Base-by-base conservation (phyloP, 2,888 invertebrate genomes). In the Cepaea hortensis region DNA sequence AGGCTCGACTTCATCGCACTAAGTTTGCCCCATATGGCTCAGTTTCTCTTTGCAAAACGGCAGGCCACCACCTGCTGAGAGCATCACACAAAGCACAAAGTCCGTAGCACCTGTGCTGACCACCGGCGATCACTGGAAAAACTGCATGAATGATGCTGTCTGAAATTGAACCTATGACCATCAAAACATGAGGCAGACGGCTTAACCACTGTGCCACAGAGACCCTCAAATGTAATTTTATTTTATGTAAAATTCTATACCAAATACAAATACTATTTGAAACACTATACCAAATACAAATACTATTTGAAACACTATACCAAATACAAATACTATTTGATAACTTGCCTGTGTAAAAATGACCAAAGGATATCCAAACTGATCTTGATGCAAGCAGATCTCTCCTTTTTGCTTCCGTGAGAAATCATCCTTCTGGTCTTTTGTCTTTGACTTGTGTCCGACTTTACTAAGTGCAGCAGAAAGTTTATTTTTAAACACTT, bases 301-400 rank as follows among this genome's bases (percentile, higher is more conserved):
- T 65, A 15, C 13, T 13, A 35, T 7, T 23, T n/a, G 6, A 61
- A 68, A 68, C 73, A 73, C 6, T 13, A 13, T 11, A 9, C 23
- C 23, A n/a, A 23, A 6, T 7, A 23, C 5, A n/a, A 68, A 20
- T 68, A 20, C 70, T 13, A 35, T 7, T 23, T n/a, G 6, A 61
- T 23, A 13, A 73, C 84, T 89, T 93, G 96, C 96, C 95, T 98
- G 97, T 68, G 97, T 96, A 95, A 98, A 98, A 86, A 98, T 95
- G 80, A 96, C 96, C 68, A 99, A 95, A 0, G 99, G 99, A 91
- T 98, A 96, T 18, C 98, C 98, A 94, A 97, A 98, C 84, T 96
- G 96, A 91, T 92, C 96, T 95, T 94, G 93, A 7, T 92, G 90
- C 46, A 95, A 87, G 23, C 88, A 85, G 7, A 90, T 89, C 18